Base-by-base conservation (phyloP, 1,140 invertebrate genomes). In the Olivierus martensii region DNA sequence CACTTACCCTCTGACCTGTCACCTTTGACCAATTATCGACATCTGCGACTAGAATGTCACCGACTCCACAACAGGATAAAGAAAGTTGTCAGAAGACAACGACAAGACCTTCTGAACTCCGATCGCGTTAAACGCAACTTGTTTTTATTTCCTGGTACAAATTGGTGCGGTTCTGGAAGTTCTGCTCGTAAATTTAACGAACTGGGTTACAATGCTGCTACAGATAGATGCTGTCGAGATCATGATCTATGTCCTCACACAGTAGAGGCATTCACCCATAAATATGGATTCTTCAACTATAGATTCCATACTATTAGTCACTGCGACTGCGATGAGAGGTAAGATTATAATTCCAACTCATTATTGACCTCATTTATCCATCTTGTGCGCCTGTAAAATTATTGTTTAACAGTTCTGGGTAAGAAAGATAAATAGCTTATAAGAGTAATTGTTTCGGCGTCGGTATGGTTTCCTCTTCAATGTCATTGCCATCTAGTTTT, bases 311-410 rank as follows among this genome's bases (percentile, higher is more conserved):
- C 85, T 1, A 71, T 90, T 21, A 87, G 85, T 77, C 84, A 90
- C 65, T 91, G 87, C 68, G 72, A 79, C 54, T 92, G 87, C 65
- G 87, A 92, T 66, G 80, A 86, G 69, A 81, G 83, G 87, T 90
- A 76, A 70, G 72, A 62, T 28, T n/a, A 34, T 22, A 11, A 4
- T 9, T 28, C 28, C 28, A 28, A 0, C 28, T 9, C 28, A 9
- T 28, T 28, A 28, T 28, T n/a, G n/a, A n/a, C n/a, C n/a, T n/a
- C n/a, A n/a, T n/a, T n/a, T n/a, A n/a, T n/a, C n/a, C n/a, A n/a
- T n/a, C n/a, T n/a, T n/a, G n/a, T n/a, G n/a, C n/a, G n/a, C n/a
- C 0, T 4, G 28, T 28, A 28, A 28, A 28, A 9, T 28, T 28
- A 28, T 28, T 28, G 28, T 28, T 28, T 28, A 28, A 1, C 28